Base-by-base conservation (phyloP, 2,797 vertebrate genomes). In the Arrhamphus sclerolepis region DNA sequence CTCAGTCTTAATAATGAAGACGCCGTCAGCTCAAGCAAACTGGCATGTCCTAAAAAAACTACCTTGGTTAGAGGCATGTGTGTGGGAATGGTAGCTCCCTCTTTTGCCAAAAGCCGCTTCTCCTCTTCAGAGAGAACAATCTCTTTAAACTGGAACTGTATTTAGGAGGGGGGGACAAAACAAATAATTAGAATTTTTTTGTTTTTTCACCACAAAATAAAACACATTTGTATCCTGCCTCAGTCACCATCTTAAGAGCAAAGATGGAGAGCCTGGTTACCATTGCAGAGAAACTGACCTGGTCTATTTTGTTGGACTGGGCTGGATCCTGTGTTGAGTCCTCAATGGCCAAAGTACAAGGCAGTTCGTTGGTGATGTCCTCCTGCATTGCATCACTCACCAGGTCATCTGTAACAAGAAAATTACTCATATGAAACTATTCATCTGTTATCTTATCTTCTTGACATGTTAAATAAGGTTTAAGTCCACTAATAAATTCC, bases 61-160 rank as follows among this genome's bases (percentile, higher is more conserved):
- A 98, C 96, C 93, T 96, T 95, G 19, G 93, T 96, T 47, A 97
- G 94, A 54, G 95, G 95, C 85, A 95, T 90, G 57, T 89, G 81
- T 8, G 80, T 56, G 1, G 95, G 94, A 75, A 98, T 87, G 0
- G 83, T 78, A 19, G 88, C 60, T 3, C 95, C 94, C 72, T 97
- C 96, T 77, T 96, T 96, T 0, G 89, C 80, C 84, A 97, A 80
- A 17, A 98, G 92, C 19, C 92, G 87, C 59, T 84, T 93, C 81
- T 98, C 96, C 51, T 98, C 95, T 26, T 95, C 94, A 0, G 92
- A 95, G 71, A 98, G 90, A 41, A 92, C 62, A 14, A 97, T 88
- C 31, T 90, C 91, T 73, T 93, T 89, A 44, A 92, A 91, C 40
- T 86, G 79, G 51, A 93, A 91, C 93, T 94, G 54, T n/a, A n/a